Evolutionary conservation across 2,797 vertebrate species (phyloP).

Genomic region (Eospalax fontanierii): DNA sequence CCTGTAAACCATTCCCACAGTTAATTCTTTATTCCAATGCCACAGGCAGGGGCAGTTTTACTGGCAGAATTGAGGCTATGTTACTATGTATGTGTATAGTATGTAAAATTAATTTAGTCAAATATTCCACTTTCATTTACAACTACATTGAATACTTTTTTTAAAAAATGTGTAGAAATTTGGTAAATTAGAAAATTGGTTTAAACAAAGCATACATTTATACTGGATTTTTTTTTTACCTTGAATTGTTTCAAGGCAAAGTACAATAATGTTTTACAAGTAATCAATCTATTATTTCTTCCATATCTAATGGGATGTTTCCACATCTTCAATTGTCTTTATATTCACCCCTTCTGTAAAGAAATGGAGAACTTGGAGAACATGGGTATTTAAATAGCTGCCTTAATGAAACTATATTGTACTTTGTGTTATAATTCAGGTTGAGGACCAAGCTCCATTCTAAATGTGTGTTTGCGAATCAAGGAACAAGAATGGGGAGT

Average conservation of each 20-base stretch:
- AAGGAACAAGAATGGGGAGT: too few species aligned
- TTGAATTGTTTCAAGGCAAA: neutral
- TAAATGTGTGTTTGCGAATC: neutral
- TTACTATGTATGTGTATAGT: neutral
- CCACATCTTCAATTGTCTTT: neutral
- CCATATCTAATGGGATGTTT: neutral
- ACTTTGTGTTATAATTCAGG: neutral
- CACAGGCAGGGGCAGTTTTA: neutral
- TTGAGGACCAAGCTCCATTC: neutral
- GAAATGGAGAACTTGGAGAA: fast-evolving
- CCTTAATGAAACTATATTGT: neutral
- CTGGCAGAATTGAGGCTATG: neutral
- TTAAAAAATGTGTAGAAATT: neutral
- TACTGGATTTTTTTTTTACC: neutral
- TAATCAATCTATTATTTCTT: neutral
- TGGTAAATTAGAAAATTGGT: neutral
- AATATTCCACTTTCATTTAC: neutral
- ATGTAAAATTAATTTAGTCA: neutral
- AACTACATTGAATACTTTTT: neutral
- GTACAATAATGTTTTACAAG: neutral
- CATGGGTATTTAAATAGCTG: neutral
- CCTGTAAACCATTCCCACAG: neutral
- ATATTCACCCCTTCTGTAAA: neutral
- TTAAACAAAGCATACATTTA: neutral
- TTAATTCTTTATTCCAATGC: neutral